Percentiles rank a stretch among this genome's conserved stretches.
These are phyloP conservation scores for Sesamia inferens DNA, from an alignment of 2,888 invertebrate species.

Conservation along the genomic window DNA sequence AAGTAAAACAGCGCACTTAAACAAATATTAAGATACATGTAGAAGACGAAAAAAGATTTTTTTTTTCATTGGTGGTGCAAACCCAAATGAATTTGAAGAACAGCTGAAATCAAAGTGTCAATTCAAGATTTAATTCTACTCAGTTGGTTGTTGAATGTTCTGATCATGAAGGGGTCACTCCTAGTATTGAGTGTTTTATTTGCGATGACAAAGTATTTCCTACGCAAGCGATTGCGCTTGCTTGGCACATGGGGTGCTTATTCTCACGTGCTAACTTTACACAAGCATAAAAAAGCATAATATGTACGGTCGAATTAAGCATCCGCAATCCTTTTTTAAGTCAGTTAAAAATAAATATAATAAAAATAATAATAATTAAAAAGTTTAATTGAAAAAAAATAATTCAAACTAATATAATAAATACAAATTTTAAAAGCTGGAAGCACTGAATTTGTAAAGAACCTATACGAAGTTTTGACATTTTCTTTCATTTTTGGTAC, in stretches of 20 bases:
- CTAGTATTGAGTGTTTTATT: slow-evolving; percentile 24
- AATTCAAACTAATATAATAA: no score
- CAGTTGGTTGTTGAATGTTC: not conserved
- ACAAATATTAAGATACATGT: not conserved
- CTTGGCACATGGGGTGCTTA: slow-evolving; percentile 5
- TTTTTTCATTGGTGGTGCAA: no score
- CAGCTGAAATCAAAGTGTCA: no score
- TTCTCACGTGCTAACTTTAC: not conserved
- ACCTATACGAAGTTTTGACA: no score
- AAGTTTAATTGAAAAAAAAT: no score
- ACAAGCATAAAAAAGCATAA: not conserved
- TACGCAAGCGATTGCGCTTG: slow-evolving; percentile 19
- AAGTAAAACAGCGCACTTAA: not conserved
- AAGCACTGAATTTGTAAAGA: no score
- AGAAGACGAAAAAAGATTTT: no score
- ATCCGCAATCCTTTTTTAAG: no score
- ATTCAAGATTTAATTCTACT: not conserved
- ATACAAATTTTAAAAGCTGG: no score
- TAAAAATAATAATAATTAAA: no score
- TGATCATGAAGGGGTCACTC: not conserved
- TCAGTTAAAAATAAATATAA: not conserved
- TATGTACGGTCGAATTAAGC: no score
- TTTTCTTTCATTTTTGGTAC: not conserved
- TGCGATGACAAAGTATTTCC: slow-evolving; percentile 14
- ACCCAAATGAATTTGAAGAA: no score